Evolutionary conservation across 2,797 vertebrate genomes (phyloP).

Genomic region (Craterocephalus amniculus): DNA sequence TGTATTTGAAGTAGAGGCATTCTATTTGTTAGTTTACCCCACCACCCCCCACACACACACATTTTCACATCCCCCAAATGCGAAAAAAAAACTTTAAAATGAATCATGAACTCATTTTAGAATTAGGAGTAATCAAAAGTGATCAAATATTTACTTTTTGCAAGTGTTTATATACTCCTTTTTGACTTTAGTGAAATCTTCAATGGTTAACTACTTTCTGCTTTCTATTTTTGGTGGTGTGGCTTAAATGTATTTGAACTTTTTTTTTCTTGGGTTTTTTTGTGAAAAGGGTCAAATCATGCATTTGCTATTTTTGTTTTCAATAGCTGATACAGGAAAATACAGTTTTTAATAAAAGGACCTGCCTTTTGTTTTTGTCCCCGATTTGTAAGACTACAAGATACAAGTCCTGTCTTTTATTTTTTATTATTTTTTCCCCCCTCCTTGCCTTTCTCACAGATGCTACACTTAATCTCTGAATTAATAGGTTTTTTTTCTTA

Average conservation of each 20-base stretch:
- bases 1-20: slow-evolving; percentile 95
- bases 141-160: slow-evolving; percentile 83
- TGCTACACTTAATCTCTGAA: slow-evolving; percentile 85
- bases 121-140: slow-evolving; percentile 81
- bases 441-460: slow-evolving; percentile 82
- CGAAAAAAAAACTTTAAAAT: slow-evolving; percentile 69
- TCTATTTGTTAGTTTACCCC: slow-evolving; percentile 85
- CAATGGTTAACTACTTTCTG: slow-evolving; percentile 91
- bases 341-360: slow-evolving; percentile 68
- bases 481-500: slow-evolving; percentile 85
- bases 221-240: slow-evolving; percentile 82
- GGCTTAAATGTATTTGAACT: slow-evolving; percentile 84
- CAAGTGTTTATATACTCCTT: slow-evolving; percentile 80
- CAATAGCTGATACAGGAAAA: slow-evolving; percentile 78
- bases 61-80: slow-evolving; percentile 57
- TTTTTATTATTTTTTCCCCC: slow-evolving; percentile 27
- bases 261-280: slow-evolving; percentile 85
- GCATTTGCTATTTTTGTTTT: slow-evolving; percentile 79
- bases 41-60: slow-evolving; percentile 64
- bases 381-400: slow-evolving; percentile 74
- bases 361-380: slow-evolving; percentile 71
- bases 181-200: slow-evolving; percentile 88
- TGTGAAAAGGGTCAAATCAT: slow-evolving; percentile 81
- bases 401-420: slow-evolving; percentile 73
- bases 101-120: slow-evolving; percentile 88